Evolutionary conservation across 2,113 vertebrate species (phyloP), one percentile per base, ranked within the genome.

Genomic region (Phasianus colchicus): DNA sequence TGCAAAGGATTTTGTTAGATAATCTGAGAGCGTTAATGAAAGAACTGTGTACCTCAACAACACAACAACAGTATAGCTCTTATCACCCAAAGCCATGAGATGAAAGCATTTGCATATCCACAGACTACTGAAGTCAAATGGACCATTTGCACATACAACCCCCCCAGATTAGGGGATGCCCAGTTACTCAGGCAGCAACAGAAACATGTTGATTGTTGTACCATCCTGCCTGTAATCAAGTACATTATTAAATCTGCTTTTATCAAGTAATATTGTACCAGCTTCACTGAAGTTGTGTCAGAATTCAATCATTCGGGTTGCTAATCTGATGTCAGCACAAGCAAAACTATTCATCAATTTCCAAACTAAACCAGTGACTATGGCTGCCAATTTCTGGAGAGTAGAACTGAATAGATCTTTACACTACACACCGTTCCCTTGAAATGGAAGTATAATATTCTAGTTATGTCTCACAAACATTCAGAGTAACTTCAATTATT

Each of bases 201-300:
- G 7, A 24, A 60, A 54, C 0, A 1, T 32, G 11, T n/a, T n/a
- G 43, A 3, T 5, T 43, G 29, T 54, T 74, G 19, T 65, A 16
- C 58, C 55, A 16, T 24, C 73, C n/a, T 74, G 10, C 8, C 66
- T 0, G 0, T 79, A 72, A 83, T 30, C 22, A 12, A 80, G 30
- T 13, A 83, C 16, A 13, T 47, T 32, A 73, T 29, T 66, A 70
- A 83, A 76, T 17, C 10, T 36, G 0, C 0, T 48, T 66, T 36
- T 40, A 30, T 45, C n/a, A 80, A 36, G 8, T 21, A 74, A 27
- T 18, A 54, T 6, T 24, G 2, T 3, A 14, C 63, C 40, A 74
- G 38, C 30, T 88, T 64, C 65, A 78, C 13, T 63, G 36, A 86
- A 86, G 30, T 45, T 48, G 40, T 2, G 58, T 9, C 54, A 16